A percentile compares a stretch with the other conserved stretches of the same genome.
These are phyloP conservation scores for Andrena flavipes DNA, from an alignment of 2,888 invertebrate genomes.

Conservation along the genomic window DNA sequence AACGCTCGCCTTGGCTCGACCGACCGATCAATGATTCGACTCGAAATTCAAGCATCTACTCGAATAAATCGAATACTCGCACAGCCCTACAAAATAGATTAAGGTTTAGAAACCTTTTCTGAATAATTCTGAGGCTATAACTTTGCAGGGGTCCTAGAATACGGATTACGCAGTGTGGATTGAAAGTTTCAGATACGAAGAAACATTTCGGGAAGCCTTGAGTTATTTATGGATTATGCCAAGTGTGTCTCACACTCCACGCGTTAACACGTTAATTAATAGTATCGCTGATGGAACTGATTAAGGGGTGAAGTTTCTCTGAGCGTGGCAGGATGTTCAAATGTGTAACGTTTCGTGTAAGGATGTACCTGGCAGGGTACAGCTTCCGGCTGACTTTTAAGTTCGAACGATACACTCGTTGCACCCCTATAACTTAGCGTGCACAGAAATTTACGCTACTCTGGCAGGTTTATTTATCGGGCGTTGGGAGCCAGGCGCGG, in stretches of 20 bases:
- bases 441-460: conserved; percentile 47
- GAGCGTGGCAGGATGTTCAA: neutral
- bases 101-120: no score
- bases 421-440: conserved; percentile 35
- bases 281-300: neutral
- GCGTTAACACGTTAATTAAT: conserved; percentile 1
- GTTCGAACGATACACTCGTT: conserved; percentile 38
- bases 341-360: neutral
- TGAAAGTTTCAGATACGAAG: no score
- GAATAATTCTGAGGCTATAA: no score
- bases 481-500: conserved; percentile 33
- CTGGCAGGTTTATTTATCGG: conserved; percentile 61
- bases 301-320: neutral
- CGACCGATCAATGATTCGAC: no score
- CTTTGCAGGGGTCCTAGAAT: no score
- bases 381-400: conserved; percentile 27
- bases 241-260: neutral
- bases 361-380: neutral
- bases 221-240: no score
- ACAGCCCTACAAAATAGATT: no score
- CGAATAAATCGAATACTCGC: no score
- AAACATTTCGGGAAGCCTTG: no score
- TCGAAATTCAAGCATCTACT: no score
- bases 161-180: no score
- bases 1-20: no score